Percentiles rank a stretch among this genome's conserved stretches.
phyloP scores from a whole-genome alignment of 2,888 invertebrate genomes.

The Callinectes sapidus region DNA sequence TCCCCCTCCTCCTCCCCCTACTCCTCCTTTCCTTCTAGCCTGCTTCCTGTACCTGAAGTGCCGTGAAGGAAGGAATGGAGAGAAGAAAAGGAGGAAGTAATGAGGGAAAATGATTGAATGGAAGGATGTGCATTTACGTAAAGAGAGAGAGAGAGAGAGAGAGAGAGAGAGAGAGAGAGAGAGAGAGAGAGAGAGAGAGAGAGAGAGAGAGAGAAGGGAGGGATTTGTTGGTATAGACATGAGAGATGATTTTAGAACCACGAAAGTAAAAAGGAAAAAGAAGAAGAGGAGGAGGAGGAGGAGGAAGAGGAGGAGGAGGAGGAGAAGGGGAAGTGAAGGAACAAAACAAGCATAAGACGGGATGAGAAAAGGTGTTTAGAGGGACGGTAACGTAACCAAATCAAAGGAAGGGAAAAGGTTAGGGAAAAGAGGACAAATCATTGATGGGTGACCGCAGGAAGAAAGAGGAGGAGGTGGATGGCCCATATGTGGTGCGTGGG shows the following conservation, averaged over 20 bases:
- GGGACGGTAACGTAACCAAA: background rate
- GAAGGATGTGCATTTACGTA: too few species aligned
- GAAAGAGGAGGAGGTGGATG: background rate
- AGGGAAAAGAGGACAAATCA: background rate
- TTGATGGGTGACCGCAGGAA: background rate
- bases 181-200: background rate
- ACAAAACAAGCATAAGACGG: background rate
- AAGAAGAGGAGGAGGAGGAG: background rate
- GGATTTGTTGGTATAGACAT: background rate
- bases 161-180: background rate
- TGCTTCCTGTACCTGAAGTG: background rate
- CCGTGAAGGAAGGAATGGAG: background rate
- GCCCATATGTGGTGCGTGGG: background rate
- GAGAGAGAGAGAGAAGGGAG: too few species aligned
- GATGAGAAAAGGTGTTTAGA: background rate
- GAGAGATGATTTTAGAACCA: background rate
- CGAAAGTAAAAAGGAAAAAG: background rate
- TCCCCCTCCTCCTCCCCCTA: constrained; percentile 8
- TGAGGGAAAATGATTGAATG: too few species aligned
- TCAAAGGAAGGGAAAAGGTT: background rate
- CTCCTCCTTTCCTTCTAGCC: background rate
- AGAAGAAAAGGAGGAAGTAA: background rate
- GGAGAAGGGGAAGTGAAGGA: background rate
- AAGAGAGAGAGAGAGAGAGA: background rate
- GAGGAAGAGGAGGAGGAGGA: background rate